A percentile compares a stretch with the other conserved stretches of the same genome.
Evolutionary conservation across 2,113 vertebrate species (phyloP).

Genomic region (Dipodomys spectabilis): DNA sequence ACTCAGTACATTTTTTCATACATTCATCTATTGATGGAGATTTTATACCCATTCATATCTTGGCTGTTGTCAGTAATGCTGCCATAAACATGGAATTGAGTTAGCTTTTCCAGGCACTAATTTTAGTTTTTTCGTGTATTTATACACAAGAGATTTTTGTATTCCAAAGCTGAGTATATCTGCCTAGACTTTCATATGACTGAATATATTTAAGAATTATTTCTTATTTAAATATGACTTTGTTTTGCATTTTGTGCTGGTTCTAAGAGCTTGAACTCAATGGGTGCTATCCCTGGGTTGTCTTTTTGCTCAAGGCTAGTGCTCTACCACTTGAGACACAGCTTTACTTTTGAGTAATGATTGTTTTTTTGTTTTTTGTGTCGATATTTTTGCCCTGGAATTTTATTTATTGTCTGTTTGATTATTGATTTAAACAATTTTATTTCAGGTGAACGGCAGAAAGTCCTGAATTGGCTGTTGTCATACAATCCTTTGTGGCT

Average conservation of each 20-base stretch:
- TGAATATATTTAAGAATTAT: neutral
- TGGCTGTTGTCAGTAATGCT: neutral
- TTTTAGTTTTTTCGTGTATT: neutral
- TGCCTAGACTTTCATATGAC: neutral
- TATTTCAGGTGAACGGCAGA: constrained; percentile 93
- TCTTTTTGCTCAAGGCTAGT: too few species aligned
- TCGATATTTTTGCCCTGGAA: neutral
- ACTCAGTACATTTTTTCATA: neutral
- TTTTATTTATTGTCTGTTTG: neutral
- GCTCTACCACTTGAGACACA: too few species aligned
- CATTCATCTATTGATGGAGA: neutral
- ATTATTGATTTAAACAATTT: neutral
- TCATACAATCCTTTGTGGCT: constrained; percentile 97
- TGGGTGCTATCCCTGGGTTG: too few species aligned
- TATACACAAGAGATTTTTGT: neutral
- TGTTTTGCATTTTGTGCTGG: too few species aligned
- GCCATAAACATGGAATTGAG: neutral
- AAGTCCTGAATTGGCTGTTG: constrained; percentile 95
- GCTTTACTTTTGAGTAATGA: neutral
- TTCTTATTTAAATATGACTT: neutral
- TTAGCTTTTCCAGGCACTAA: neutral
- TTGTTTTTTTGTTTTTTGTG: neutral
- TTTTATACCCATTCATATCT: neutral
- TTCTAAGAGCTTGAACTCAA: too few species aligned
- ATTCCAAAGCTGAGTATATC: neutral